These are phyloP conservation scores for Pipistrellus pygmaeus DNA, from an alignment of 2,797 vertebrate species.

Conservation along the genomic window DNA sequence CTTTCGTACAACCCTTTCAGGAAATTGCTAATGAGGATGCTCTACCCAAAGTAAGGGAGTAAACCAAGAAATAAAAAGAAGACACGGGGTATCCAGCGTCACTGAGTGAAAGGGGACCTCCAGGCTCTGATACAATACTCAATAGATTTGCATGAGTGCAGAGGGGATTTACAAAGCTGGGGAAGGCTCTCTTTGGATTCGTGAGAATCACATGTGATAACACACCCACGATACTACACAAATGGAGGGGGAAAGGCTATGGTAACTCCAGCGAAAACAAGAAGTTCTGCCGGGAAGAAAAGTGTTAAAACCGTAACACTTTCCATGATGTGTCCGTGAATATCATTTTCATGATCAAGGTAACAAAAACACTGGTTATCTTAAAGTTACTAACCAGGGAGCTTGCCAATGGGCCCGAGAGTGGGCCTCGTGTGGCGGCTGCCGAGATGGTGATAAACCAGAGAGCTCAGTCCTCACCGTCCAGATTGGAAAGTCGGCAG, in stretches of 20 bases:
- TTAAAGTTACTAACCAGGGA: background rate
- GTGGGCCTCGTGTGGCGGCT: accelerated
- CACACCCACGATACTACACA: background rate
- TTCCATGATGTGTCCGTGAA: accelerated
- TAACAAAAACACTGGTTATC: constrained; percentile 5
- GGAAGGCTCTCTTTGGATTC: background rate
- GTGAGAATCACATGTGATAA: background rate
- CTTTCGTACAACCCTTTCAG: background rate
- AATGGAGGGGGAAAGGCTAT: background rate
- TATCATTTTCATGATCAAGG: background rate
- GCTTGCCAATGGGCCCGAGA: background rate
- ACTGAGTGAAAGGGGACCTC: background rate
- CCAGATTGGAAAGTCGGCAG: background rate
- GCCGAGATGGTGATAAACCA: background rate
- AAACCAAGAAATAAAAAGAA: background rate
- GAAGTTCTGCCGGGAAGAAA: background rate
- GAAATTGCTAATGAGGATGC: background rate
- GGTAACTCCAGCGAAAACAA: background rate
- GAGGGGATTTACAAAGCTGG: background rate
- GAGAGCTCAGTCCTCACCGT: background rate
- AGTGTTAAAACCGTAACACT: background rate
- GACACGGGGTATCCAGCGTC: background rate
- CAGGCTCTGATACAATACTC: background rate
- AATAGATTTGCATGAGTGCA: background rate
- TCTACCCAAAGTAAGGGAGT: background rate